Evolutionary conservation across 2,797 vertebrate species (phyloP).

Genomic region (Ispidina lecontei): DNA sequence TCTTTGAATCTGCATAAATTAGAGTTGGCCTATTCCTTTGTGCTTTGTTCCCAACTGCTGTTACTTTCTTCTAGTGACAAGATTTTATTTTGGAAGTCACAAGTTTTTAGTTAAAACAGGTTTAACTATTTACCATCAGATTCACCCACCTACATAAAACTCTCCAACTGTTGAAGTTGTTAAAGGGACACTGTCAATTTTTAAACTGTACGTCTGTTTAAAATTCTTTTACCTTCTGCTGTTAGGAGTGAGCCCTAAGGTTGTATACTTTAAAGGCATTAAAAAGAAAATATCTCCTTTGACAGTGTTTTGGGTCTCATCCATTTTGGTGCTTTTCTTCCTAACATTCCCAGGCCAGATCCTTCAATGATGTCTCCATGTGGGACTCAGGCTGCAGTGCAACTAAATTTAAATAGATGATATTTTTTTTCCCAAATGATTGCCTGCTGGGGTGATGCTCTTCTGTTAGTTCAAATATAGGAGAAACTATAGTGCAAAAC

Average conservation of each 20-base stretch:
- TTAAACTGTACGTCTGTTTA: neutral
- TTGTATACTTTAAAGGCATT: neutral
- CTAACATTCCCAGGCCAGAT: neutral
- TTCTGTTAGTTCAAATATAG: neutral
- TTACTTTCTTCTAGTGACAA: neutral
- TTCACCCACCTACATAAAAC: slow-evolving; percentile 41
- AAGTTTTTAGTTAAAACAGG: slow-evolving; percentile 17
- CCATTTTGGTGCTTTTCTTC: neutral
- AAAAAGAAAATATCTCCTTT: neutral
- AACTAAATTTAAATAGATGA: neutral
- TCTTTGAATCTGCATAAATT: neutral
- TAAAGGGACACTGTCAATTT: slow-evolving; percentile 30
- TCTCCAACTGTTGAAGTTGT: slow-evolving; percentile 11
- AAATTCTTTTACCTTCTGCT: slow-evolving; percentile 46
- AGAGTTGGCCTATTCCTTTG: neutral
- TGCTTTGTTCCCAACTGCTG: neutral
- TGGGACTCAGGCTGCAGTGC: neutral
- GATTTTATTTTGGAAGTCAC: slow-evolving; percentile 46
- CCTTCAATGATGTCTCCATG: neutral
- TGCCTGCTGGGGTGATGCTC: neutral
- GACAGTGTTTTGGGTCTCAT: neutral
- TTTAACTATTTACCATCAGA: slow-evolving; percentile 61
- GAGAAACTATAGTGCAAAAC: neutral
- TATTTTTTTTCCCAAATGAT: neutral
- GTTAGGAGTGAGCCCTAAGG: neutral